These are phyloP conservation scores for Chydorus sphaericus DNA, from an alignment of 2,888 invertebrate genomes.

Conservation along the genomic window DNA sequence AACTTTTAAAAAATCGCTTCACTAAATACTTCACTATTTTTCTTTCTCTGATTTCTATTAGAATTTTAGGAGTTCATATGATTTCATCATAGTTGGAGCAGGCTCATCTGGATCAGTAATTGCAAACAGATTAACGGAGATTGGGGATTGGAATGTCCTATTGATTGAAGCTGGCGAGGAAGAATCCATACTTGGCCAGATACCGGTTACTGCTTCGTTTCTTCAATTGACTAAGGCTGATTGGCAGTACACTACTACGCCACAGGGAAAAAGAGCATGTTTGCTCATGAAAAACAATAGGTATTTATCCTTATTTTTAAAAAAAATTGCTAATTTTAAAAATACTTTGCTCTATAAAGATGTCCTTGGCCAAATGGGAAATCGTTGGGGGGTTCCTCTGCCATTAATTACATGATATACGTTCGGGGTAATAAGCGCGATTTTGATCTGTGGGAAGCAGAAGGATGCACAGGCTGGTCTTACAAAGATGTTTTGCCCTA, in stretches of 20 bases:
- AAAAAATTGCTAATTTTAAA: too few species aligned
- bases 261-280: slow-evolving; percentile 46
- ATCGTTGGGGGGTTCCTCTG: slow-evolving; percentile 76
- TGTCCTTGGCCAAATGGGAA: slow-evolving; percentile 84
- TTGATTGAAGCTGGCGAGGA: slow-evolving; percentile 62
- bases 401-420: slow-evolving; percentile 84
- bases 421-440: slow-evolving; percentile 70
- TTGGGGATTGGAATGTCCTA: slow-evolving; percentile 47
- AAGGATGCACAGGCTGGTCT: slow-evolving; percentile 76
- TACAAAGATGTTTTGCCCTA: slow-evolving; percentile 54
- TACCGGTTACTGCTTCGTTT: slow-evolving; percentile 55
- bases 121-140: slow-evolving; percentile 48
- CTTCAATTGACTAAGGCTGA: slow-evolving; percentile 55
- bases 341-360: too few species aligned
- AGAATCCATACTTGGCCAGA: slow-evolving; percentile 57
- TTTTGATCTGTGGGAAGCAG: slow-evolving; percentile 69
- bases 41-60: too few species aligned
- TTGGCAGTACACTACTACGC: slow-evolving; percentile 50
- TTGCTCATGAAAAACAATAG: too few species aligned
- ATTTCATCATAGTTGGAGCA: slow-evolving; percentile 44
- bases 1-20: too few species aligned
- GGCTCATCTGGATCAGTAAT: slow-evolving; percentile 49
- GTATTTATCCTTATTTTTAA: too few species aligned
- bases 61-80: too few species aligned
- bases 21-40: too few species aligned